Evolutionary conservation across 2,113 vertebrate genomes (phyloP).

Genomic region (Oxyruncus cristatus): DNA sequence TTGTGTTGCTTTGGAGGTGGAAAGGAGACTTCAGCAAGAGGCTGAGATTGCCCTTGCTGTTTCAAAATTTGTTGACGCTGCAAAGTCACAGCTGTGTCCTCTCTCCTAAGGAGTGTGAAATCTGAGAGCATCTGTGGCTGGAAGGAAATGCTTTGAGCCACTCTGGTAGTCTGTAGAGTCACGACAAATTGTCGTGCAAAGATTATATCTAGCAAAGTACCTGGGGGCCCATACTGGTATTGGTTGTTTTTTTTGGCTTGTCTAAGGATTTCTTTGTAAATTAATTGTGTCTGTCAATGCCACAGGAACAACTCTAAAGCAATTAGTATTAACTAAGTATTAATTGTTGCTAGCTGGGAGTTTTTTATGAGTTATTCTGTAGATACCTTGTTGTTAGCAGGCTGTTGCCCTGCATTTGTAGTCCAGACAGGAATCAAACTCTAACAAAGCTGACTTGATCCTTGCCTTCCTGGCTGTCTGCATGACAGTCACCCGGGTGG

Average conservation of each 20-base stretch:
- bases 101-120: background rate
- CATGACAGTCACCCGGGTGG: background rate
- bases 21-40: background rate
- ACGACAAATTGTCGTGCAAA: background rate
- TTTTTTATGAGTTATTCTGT: background rate
- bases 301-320: background rate
- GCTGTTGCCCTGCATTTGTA: background rate
- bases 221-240: background rate
- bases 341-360: background rate
- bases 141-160: background rate
- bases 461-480: background rate
- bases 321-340: background rate
- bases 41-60: background rate
- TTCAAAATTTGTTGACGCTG: background rate
- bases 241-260: background rate
- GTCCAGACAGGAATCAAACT: background rate
- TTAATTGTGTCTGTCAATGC: background rate
- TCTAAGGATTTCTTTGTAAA: background rate
- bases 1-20: background rate
- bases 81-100: conserved; percentile 11
- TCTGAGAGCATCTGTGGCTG: background rate
- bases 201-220: background rate
- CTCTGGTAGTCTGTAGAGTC: background rate
- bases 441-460: background rate
- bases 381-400: background rate